These are phyloP conservation scores for Heliconius melpomene DNA, from an alignment of 1,140 invertebrate species.

Conservation along the genomic window DNA sequence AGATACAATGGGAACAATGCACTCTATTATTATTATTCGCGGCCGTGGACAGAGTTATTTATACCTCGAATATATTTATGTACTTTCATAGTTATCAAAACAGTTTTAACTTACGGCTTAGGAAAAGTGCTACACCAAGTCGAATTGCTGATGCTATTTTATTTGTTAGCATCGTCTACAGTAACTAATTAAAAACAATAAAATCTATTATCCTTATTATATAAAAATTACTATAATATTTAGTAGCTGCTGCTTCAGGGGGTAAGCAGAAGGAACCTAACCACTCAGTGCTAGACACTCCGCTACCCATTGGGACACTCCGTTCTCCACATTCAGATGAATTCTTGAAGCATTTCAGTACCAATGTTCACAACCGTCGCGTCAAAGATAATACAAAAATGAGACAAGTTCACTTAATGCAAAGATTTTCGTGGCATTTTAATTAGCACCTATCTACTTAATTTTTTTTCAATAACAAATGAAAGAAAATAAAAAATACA, in stretches of 20 bases:
- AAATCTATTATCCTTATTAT: neutral
- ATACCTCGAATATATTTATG: conserved; percentile 27
- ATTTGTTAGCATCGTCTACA: neutral
- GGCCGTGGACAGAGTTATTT: conserved; percentile 46
- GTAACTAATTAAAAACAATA: neutral
- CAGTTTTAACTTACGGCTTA: neutral
- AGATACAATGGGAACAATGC: conserved; percentile 60
- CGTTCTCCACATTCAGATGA: too few species aligned
- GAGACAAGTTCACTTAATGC: too few species aligned
- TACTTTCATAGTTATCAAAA: conserved; percentile 2
- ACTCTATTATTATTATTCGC: conserved; percentile 48
- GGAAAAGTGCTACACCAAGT: neutral
- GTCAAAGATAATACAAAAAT: too few species aligned
- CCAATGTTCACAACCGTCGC: too few species aligned
- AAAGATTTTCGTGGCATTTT: too few species aligned
- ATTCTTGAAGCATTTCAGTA: too few species aligned
- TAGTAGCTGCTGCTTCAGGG: too few species aligned
- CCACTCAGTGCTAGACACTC: too few species aligned
- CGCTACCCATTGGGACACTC: too few species aligned
- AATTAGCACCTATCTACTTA: too few species aligned
- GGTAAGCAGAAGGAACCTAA: too few species aligned
- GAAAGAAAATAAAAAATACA: neutral
- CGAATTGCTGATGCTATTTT: neutral
- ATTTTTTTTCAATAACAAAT: neutral
- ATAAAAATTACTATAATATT: too few species aligned